These are phyloP conservation scores for Microcebus murinus DNA, from an alignment of 2,113 vertebrate species.

Conservation along the genomic window DNA sequence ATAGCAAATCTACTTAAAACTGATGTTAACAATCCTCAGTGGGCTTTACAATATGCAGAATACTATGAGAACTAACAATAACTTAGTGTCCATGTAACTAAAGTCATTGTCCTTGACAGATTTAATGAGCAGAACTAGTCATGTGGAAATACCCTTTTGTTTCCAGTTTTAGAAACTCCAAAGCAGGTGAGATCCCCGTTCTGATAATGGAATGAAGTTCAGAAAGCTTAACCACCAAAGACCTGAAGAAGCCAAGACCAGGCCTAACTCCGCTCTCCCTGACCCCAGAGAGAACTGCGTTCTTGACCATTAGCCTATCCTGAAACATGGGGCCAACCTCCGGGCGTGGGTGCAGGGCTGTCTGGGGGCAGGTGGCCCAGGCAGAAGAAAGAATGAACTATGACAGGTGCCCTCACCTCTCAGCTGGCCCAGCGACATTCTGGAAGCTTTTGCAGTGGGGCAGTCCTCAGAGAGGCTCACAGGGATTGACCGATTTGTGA, in stretches of 20 bases:
- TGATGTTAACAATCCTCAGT: neutral
- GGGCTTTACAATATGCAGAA: neutral
- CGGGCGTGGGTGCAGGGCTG: neutral
- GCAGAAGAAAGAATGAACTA: neutral
- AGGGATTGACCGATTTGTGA: slow-evolving; percentile 3
- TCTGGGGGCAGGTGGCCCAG: neutral
- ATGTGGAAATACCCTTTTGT: neutral
- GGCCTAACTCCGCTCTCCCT: rapidly evolving
- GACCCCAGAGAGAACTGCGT: rapidly evolving
- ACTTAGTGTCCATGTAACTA: neutral
- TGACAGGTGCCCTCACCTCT: neutral
- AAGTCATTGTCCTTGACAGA: neutral
- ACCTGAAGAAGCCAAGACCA: too few relatives aligned
- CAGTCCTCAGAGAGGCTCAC: neutral
- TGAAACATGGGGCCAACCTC: neutral
- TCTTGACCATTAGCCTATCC: neutral
- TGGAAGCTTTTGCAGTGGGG: neutral
- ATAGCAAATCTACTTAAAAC: neutral
- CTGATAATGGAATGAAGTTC: neutral
- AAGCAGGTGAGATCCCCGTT: too few relatives aligned
- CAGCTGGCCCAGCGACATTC: neutral
- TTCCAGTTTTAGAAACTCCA: neutral
- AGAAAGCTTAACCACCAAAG: neutral
- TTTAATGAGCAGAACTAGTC: neutral
- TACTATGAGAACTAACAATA: neutral